Percentiles rank a stretch among this genome's conserved stretches.
Conservation (phyloP, 2,113 vertebrate genomes). For the Cygnus atratus region DNA sequence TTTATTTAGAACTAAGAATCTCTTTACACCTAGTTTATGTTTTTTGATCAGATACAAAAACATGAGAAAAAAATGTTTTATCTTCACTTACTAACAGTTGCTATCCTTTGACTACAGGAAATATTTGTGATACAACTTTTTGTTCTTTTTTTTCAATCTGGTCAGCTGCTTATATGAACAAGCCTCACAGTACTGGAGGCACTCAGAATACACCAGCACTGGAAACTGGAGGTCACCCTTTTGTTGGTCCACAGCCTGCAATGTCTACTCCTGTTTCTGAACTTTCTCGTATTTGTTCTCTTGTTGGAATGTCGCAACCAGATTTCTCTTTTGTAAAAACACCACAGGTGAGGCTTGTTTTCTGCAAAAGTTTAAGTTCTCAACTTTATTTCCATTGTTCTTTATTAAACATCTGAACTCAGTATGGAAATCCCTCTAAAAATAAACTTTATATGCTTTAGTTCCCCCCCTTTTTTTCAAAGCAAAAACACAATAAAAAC, state of each 20-base stretch:
- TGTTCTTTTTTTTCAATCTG: background rate
- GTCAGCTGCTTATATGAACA: constrained; percentile 85
- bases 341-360: constrained; percentile 83
- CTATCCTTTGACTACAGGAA: background rate
- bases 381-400: background rate
- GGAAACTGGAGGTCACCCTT: constrained; percentile 60
- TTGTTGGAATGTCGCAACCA: constrained; percentile 89
- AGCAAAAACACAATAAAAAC: background rate
- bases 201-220: constrained; percentile 61
- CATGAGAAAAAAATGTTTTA: background rate
- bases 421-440: background rate
- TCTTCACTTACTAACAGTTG: background rate
- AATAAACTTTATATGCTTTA: background rate
- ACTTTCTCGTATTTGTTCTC: constrained; percentile 84
- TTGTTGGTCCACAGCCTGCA: constrained; percentile 65
- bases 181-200: constrained; percentile 66
- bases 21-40: accelerated
- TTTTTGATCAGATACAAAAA: background rate
- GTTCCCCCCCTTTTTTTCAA: background rate
- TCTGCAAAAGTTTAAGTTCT: background rate
- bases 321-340: constrained; percentile 90
- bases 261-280: constrained; percentile 84
- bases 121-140: background rate
- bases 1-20: background rate
- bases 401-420: background rate